Evolutionary conservation across 2,797 vertebrate species (phyloP).

Genomic region (Chromis chromis): DNA sequence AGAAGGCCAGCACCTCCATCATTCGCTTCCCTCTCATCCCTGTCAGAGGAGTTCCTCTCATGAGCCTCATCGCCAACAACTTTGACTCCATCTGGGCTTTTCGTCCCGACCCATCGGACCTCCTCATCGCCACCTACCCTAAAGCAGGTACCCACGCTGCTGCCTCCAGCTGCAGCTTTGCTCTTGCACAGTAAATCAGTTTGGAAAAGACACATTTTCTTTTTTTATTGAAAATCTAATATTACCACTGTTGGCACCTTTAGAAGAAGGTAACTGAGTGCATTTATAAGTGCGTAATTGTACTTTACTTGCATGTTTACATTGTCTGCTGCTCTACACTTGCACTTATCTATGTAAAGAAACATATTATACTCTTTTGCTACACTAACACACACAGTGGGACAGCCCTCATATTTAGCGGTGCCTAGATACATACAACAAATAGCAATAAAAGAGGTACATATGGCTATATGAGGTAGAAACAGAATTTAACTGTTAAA

Average conservation of each 20-base stretch:
- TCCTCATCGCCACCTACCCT: constrained; percentile 89
- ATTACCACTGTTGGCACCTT: neutral
- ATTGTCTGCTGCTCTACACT: neutral
- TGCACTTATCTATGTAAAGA: neutral
- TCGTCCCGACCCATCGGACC: constrained; percentile 83
- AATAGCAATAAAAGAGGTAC: too few species aligned
- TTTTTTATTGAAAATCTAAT: neutral
- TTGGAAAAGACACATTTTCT: neutral
- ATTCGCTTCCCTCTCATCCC: constrained; percentile 79
- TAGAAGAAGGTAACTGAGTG: neutral
- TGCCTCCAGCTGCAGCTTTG: neutral
- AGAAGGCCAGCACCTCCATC: constrained; percentile 55
- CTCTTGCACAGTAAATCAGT: neutral
- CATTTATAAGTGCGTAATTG: neutral
- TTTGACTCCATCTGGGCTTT: constrained; percentile 84
- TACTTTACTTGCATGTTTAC: neutral
- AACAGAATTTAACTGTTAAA: too few species aligned
- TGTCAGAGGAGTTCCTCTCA: constrained; percentile 83
- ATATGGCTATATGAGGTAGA: too few species aligned
- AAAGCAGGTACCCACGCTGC: constrained; percentile 85
- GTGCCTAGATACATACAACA: too few species aligned
- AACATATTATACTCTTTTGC: neutral
- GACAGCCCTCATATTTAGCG: too few species aligned
- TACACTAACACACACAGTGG: neutral
- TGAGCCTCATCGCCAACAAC: constrained; percentile 80